phyloP scores from a whole-genome alignment of 2,113 vertebrate species.

The Glaucomys volans region DNA sequence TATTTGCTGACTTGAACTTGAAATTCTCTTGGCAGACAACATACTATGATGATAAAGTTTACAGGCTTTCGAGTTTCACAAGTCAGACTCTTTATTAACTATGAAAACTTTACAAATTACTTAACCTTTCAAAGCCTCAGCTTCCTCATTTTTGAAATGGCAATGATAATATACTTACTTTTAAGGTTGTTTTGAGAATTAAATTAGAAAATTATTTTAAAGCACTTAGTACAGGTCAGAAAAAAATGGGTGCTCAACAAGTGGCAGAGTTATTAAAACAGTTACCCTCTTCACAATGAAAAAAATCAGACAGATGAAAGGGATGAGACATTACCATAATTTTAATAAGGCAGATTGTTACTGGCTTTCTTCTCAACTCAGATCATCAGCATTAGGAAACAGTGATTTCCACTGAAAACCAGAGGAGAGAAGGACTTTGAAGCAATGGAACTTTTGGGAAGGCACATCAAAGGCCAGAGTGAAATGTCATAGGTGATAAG shows the following conservation, averaged over 20 bases:
- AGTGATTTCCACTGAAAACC: neutral
- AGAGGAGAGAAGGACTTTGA: conserved; percentile 1
- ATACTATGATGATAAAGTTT: neutral
- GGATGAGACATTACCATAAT: neutral
- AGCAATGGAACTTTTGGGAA: neutral
- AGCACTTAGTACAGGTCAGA: neutral
- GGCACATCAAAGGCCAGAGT: neutral
- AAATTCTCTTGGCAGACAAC: conserved; percentile 29
- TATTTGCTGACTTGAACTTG: conserved; percentile 1
- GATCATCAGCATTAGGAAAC: neutral
- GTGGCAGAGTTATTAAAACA: neutral
- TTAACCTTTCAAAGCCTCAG: neutral
- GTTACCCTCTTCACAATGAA: neutral
- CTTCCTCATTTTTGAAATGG: conserved; percentile 37
- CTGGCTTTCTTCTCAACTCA: conserved; percentile 6
- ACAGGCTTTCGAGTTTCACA: conserved; percentile 12
- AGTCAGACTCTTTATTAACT: neutral
- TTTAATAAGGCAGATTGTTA: conserved; percentile 24
- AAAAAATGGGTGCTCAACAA: neutral
- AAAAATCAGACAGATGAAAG: neutral
- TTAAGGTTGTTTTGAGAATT: conserved; percentile 11
- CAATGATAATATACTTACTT: neutral
- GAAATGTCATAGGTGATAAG: neutral
- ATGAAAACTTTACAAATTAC: neutral
- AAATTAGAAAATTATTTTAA: conserved; percentile 33